These are phyloP conservation scores for Pavo muticus DNA, from an alignment of 2,113 vertebrate species.

Conservation along the genomic window DNA sequence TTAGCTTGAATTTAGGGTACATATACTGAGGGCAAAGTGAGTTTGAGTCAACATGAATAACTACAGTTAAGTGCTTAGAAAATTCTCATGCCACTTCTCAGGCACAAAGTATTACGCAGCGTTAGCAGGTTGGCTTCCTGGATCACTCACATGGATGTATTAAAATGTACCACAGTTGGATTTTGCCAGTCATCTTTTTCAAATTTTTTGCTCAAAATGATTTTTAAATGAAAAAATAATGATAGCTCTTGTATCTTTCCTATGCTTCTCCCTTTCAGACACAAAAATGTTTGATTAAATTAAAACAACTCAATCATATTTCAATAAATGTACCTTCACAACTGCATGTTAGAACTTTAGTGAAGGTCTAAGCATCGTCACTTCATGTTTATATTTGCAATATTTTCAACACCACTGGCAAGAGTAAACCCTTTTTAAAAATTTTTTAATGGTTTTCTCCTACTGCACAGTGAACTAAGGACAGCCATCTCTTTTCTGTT, in stretches of 20 bases:
- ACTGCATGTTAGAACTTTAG: not conserved
- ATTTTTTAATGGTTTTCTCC: not conserved
- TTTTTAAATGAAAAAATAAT: not conserved
- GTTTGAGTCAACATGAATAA: not conserved
- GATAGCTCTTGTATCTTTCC: not conserved
- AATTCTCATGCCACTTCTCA: not conserved
- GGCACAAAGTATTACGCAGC: not conserved
- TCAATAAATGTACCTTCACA: not conserved
- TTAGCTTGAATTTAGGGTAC: not conserved
- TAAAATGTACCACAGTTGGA: not conserved
- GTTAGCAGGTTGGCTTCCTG: not conserved
- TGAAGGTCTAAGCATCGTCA: not conserved
- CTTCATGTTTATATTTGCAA: not conserved
- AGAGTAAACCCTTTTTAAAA: not conserved
- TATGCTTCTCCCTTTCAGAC: not conserved
- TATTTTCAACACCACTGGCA: not conserved
- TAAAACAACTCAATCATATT: not conserved
- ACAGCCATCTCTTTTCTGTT: not conserved
- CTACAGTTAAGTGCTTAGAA: not conserved
- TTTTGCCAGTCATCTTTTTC: not conserved
- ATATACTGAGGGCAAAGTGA: accelerated
- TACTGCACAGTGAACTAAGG: not conserved
- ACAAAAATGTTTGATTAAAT: not conserved
- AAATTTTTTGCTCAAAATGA: not conserved
- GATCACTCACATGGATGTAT: not conserved